Evolutionary conservation across 1,140 invertebrate genomes (phyloP).

Genomic region (Lasioglossum baleicum): DNA sequence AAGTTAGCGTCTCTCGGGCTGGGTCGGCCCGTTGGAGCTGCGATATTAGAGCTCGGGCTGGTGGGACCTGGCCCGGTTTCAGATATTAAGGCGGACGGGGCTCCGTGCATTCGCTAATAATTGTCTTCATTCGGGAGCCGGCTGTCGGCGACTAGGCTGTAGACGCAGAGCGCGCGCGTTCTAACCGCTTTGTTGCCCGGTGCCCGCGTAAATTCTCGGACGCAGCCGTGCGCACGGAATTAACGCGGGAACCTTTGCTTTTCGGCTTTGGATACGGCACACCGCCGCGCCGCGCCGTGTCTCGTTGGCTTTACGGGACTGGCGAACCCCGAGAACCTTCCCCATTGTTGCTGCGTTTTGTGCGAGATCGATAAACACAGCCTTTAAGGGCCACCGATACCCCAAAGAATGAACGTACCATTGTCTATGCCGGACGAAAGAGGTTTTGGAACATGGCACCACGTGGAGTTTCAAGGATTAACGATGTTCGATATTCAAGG

Average conservation of each 20-base stretch:
- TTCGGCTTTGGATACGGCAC: background rate
- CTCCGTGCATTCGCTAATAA: slow-evolving; percentile 38
- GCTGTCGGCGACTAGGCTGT: background rate
- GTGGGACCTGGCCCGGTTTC: slow-evolving; percentile 19
- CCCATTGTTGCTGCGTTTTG: background rate
- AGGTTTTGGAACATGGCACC: no score
- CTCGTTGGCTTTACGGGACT: no score
- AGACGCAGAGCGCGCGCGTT: background rate
- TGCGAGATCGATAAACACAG: background rate
- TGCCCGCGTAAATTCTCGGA: slow-evolving; percentile 21
- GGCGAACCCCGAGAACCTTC: no score
- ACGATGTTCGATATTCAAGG: no score
- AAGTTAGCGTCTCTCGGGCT: slow-evolving; percentile 47
- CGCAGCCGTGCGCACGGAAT: slow-evolving; percentile 20
- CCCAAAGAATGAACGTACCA: no score
- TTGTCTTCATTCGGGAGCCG: slow-evolving; percentile 45
- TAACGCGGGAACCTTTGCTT: slow-evolving; percentile 15
- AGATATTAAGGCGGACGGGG: slow-evolving; percentile 33
- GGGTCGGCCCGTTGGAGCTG: background rate
- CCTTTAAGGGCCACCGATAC: background rate
- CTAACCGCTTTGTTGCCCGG: slow-evolving; percentile 22
- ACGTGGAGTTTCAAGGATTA: no score
- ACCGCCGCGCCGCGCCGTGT: background rate
- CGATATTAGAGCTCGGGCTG: slow-evolving; percentile 42
- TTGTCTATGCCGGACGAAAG: no score